These are phyloP conservation scores for Troilus luridus DNA, from an alignment of 2,888 invertebrate species.

Conservation along the genomic window DNA sequence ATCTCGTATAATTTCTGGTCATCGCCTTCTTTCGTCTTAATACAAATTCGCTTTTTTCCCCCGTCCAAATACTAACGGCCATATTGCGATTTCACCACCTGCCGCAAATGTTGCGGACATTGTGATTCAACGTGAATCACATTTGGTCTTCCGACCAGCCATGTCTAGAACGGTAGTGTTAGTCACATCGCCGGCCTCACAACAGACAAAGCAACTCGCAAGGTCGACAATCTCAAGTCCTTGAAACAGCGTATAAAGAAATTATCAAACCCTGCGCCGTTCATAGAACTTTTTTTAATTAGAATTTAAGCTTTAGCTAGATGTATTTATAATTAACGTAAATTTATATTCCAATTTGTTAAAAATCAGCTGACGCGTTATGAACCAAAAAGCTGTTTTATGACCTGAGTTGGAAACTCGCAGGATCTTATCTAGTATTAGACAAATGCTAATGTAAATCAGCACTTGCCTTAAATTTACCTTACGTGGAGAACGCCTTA, in stretches of 20 bases:
- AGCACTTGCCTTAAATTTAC: not conserved
- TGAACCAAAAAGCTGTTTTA: not conserved
- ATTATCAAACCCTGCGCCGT: no score
- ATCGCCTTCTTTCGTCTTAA: conserved; percentile 25
- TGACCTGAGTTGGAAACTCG: not conserved
- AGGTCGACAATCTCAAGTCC: not conserved
- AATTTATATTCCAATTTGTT: not conserved
- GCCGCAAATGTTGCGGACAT: not conserved
- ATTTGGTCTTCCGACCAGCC: not conserved
- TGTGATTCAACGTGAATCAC: not conserved
- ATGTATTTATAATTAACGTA: not conserved
- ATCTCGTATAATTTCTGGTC: conserved; percentile 21
- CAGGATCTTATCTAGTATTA: not conserved
- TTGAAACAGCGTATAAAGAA: not conserved
- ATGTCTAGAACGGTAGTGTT: not conserved
- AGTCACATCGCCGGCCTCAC: not conserved
- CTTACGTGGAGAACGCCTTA: not conserved
- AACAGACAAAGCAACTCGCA: not conserved
- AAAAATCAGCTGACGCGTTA: not conserved
- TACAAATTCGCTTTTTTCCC: not conserved
- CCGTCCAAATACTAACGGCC: not conserved
- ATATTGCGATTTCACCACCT: not conserved
- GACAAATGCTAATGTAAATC: not conserved
- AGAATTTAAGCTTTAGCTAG: not conserved
- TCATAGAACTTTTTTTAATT: not conserved